Conservation (phyloP, 1,140 invertebrate genomes). For the Parasteatoda tepidariorum region DNA sequence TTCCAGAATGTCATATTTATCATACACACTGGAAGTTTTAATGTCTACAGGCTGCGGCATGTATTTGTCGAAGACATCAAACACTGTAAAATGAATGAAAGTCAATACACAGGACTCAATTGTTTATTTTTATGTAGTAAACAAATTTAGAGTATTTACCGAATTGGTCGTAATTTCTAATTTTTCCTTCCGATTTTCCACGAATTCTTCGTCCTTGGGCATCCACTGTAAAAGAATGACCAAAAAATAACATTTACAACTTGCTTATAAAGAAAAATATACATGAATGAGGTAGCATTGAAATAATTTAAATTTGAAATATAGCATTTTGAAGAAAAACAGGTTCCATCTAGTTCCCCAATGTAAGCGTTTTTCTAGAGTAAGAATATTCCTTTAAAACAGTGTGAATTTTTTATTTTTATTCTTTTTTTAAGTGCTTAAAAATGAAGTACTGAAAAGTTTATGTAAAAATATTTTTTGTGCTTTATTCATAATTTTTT, state of each 20-base stretch:
- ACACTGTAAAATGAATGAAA: constrained; percentile 74
- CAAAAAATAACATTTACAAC: background rate
- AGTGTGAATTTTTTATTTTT: no score
- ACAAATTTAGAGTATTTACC: constrained; percentile 63
- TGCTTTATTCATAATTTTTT: no score
- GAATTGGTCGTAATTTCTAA: constrained; percentile 97
- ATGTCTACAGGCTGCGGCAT: constrained; percentile 97
- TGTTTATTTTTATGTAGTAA: background rate
- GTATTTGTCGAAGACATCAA: constrained; percentile 97
- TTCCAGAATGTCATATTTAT: constrained; percentile 98
- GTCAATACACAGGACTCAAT: background rate
- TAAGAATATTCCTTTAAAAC: no score
- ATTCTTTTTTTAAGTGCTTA: no score
- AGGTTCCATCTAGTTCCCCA: no score
- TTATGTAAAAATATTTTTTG: no score
- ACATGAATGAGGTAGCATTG: background rate
- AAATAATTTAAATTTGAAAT: background rate
- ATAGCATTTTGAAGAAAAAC: background rate
- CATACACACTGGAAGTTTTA: constrained; percentile 93
- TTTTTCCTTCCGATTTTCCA: constrained; percentile 87
- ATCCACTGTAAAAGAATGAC: constrained; percentile 75
- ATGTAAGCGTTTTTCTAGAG: no score
- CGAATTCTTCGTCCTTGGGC: constrained; percentile 92
- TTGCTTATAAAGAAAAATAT: background rate
- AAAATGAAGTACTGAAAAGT: no score